Conservation (phyloP, 2,888 invertebrate genomes). For the Eudasyphora cyanicolor region DNA sequence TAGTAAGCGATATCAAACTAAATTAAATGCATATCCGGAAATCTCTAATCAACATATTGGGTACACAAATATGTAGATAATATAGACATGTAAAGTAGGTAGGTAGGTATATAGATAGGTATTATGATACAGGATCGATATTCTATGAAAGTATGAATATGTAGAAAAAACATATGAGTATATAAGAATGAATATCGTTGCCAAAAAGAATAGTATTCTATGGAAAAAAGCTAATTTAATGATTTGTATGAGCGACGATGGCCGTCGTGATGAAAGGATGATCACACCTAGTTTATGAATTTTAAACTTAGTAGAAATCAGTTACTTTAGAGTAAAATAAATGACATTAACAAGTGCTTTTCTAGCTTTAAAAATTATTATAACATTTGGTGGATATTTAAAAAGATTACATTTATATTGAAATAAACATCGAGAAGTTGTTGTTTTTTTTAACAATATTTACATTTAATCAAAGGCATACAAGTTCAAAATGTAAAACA, state of each 20-base stretch:
- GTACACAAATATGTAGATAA: conserved; percentile 4
- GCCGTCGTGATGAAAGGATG: background rate
- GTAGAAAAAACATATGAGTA: background rate
- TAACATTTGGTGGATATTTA: conserved; percentile 1
- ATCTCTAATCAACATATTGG: conserved; percentile 29
- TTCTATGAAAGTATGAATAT: background rate
- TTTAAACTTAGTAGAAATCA: background rate
- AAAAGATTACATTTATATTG: conserved; percentile 16
- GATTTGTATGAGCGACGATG: background rate
- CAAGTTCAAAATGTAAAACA: conserved; percentile 46
- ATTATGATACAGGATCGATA: background rate
- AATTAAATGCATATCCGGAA: background rate
- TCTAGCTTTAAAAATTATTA: conserved; percentile 15
- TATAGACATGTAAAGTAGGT: background rate
- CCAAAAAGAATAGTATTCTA: background rate
- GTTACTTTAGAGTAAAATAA: conserved; percentile 7
- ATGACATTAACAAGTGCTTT: conserved; percentile 37
- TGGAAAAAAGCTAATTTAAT: background rate
- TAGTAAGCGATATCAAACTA: no score
- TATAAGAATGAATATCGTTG: background rate
- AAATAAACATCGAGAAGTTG: conserved; percentile 20
- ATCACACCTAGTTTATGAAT: conserved; percentile 3
- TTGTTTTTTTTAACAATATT: conserved; percentile 40
- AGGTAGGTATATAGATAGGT: background rate
- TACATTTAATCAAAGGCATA: conserved; percentile 50